phyloP scores from a whole-genome alignment of 2,113 vertebrate species.

The Notechis scutatus region DNA sequence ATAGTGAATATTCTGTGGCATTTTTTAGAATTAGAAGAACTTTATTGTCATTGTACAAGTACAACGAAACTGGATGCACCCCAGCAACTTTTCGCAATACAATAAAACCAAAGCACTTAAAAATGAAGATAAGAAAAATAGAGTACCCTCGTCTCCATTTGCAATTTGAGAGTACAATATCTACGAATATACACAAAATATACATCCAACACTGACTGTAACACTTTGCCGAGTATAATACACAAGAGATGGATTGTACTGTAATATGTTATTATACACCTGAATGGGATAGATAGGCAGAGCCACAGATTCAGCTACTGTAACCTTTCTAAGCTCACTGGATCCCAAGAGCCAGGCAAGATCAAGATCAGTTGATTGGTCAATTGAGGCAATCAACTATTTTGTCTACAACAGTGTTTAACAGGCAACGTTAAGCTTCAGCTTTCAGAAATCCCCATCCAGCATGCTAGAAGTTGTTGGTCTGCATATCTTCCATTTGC shows the following conservation, averaged over 20 bases:
- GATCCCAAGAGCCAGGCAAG: not conserved
- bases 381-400: not conserved
- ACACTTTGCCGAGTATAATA: too few relatives aligned
- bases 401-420: not conserved
- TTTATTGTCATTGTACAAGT: too few relatives aligned
- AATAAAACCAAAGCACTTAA: too few relatives aligned
- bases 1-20: constrained; percentile 8
- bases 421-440: not conserved
- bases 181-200: too few relatives aligned
- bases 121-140: too few relatives aligned
- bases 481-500: not conserved
- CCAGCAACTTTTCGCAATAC: too few relatives aligned
- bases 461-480: not conserved
- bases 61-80: too few relatives aligned
- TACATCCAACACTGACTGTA: too few relatives aligned
- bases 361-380: not conserved
- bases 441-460: not conserved
- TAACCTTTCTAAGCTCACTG: not conserved
- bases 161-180: too few relatives aligned
- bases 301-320: not conserved
- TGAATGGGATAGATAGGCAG: not conserved
- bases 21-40: not conserved
- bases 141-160: too few relatives aligned
- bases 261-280: too few relatives aligned
- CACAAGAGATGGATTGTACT: too few relatives aligned